A percentile compares a stretch with the other conserved stretches of the same genome.
These are phyloP conservation scores for Paedocypris sp. DNA, from an alignment of 2,113 vertebrate genomes.

Conservation along the genomic window DNA sequence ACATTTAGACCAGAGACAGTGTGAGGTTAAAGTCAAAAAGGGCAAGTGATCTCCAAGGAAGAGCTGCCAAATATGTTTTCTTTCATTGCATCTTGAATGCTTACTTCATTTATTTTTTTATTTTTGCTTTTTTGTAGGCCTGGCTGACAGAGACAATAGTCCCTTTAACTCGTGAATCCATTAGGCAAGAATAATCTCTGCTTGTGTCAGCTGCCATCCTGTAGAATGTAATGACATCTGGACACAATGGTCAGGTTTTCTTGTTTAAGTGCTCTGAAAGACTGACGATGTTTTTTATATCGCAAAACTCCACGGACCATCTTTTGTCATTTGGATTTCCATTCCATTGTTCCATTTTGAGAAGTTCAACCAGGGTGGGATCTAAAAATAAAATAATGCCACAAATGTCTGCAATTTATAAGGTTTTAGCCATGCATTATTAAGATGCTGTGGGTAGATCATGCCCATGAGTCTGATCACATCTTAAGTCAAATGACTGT, in stretches of 20 bases:
- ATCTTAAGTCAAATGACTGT: not conserved
- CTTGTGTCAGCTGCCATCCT: not conserved
- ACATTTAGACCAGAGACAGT: not conserved
- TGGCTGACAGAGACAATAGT: not conserved
- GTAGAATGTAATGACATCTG: not conserved
- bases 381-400: not conserved
- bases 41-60: not conserved
- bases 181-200: not conserved
- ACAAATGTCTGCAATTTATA: not conserved
- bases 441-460: conserved; percentile 2
- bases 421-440: conserved; percentile 7
- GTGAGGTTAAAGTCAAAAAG: not conserved
- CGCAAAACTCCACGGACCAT: not conserved
- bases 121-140: not conserved
- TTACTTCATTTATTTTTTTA: not conserved
- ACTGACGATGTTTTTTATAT: conserved; percentile 1
- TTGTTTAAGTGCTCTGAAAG: not conserved
- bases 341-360: not conserved
- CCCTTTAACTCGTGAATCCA: not conserved
- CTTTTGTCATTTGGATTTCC: not conserved
- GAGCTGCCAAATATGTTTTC: not conserved
- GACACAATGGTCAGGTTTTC: not conserved
- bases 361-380: not conserved
- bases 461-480: conserved; percentile 19
- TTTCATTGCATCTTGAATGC: not conserved